Conservation (phyloP, 2,888 invertebrate species). For the Polyploca ridens region DNA sequence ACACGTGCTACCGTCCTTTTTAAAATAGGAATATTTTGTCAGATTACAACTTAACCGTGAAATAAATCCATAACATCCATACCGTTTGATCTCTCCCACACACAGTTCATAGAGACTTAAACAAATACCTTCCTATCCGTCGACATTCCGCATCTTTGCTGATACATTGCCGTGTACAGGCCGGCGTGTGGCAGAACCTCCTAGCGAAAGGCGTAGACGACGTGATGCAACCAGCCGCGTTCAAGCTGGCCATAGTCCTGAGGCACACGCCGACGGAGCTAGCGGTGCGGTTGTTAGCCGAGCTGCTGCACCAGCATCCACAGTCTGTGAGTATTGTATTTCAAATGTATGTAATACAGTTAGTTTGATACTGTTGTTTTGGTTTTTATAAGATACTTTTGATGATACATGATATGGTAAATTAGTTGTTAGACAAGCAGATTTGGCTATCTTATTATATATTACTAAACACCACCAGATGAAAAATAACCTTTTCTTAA, state of each 20-base stretch:
- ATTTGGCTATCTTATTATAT: no score
- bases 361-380: background rate
- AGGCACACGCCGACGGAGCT: constrained; percentile 72
- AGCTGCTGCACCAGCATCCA: constrained; percentile 65
- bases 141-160: background rate
- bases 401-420: no score
- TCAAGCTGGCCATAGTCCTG: constrained; percentile 72
- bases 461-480: no score
- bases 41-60: no score
- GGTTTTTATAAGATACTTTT: no score
- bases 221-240: constrained; percentile 72
- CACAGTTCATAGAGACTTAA: background rate
- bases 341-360: constrained; percentile 2
- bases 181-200: constrained; percentile 72
- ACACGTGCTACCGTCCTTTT: no score
- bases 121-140: background rate
- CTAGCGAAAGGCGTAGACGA: constrained; percentile 64
- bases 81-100: no score
- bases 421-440: no score
- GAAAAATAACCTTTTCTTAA: no score
- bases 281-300: constrained; percentile 57
- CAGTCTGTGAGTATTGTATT: constrained; percentile 57
- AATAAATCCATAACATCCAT: no score
- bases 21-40: no score
- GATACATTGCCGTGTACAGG: constrained; percentile 43